Conservation (phyloP, 2,888 invertebrate species). For the Meandrusa payeni region DNA sequence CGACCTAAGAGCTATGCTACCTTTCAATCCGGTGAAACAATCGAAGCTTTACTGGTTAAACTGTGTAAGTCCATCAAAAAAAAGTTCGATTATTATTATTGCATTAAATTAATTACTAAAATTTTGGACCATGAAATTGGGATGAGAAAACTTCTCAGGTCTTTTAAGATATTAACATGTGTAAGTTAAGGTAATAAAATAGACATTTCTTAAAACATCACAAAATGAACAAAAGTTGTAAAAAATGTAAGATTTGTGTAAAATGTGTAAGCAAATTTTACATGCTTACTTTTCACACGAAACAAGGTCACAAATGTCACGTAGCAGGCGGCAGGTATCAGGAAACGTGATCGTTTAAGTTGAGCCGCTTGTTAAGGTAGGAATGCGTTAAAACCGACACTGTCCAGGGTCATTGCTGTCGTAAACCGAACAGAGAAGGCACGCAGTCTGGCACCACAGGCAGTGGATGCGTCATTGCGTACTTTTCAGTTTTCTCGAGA, state of each 20-base stretch:
- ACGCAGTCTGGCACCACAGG: conserved; percentile 14
- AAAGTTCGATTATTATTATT: too few species aligned
- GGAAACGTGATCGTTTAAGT: conserved; percentile 31
- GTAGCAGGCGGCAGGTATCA: conserved; percentile 29
- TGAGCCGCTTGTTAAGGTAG: conserved; percentile 27
- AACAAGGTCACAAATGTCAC: conserved; percentile 27
- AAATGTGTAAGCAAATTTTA: conserved; percentile 6
- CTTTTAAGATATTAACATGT: too few species aligned
- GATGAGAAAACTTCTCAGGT: too few species aligned
- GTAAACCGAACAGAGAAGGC: conserved; percentile 13
- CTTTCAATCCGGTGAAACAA: too few species aligned
- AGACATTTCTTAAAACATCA: too few species aligned
- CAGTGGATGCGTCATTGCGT: conserved; percentile 1
- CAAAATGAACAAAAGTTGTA: too few species aligned
- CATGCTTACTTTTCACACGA: conserved; percentile 3
- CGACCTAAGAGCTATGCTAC: too few species aligned
- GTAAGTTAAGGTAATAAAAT: too few species aligned
- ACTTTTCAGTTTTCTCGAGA: conserved; percentile 2
- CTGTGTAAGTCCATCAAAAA: too few species aligned
- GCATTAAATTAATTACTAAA: too few species aligned
- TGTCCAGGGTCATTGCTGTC: conserved; percentile 16
- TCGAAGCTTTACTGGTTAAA: too few species aligned
- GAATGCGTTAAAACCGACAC: conserved; percentile 22
- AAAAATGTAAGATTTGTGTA: neutral
- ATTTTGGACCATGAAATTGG: too few species aligned